Base-by-base conservation (phyloP, 2,113 vertebrate genomes). In the Leucosticte australis region DNA sequence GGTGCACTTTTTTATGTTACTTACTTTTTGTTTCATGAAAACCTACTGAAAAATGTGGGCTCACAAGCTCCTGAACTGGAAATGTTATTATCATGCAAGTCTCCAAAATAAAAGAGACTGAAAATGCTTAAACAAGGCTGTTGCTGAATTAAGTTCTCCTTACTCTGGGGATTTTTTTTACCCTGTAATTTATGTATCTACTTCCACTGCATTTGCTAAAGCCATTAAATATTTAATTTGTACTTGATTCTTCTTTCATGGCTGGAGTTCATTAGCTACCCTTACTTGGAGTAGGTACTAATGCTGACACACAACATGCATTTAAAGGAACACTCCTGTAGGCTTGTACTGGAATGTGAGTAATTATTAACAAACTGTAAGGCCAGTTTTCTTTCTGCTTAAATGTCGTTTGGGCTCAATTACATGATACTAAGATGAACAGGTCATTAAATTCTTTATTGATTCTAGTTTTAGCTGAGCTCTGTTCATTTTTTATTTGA, bases 321-420 rank as follows among this genome's bases (percentile, higher is more conserved):
- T 93, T 97, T 96, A 91, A 95, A 78, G 69, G 71, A 93, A 90
- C 75, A 67, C 47, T 79, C 47, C 71, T 64, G 57, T 73, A 89
- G 86, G n/a, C 37, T 87, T 92, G 39, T 88, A 88, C 74, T 82
- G 91, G 78, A 94, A 96, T 50, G 42, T 90, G 78, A 97, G 77
- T 55, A 94, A 95, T 93, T 96, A 94, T 85, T 94, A 97, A 89
- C 87, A 94, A 97, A 94, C 2, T 1, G 3, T 87, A 87, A 96
- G 64, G 68, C 31, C 74, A 85, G 76, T 53, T 89, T 95, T 89
- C 49, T 50, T 87, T 89, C 77, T 83, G 62, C 41, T 89, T 89
- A 95, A 79, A 73, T 89, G 77, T 90, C 11, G 67, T 94, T 95
- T 95, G 89, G 46, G 67, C 35, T 92, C 92, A 95, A 93, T 96